A percentile compares a stretch with the other conserved stretches of the same genome.
These are phyloP conservation scores for Cryptus armator DNA, from an alignment of 2,888 invertebrate species.

Conservation along the genomic window DNA sequence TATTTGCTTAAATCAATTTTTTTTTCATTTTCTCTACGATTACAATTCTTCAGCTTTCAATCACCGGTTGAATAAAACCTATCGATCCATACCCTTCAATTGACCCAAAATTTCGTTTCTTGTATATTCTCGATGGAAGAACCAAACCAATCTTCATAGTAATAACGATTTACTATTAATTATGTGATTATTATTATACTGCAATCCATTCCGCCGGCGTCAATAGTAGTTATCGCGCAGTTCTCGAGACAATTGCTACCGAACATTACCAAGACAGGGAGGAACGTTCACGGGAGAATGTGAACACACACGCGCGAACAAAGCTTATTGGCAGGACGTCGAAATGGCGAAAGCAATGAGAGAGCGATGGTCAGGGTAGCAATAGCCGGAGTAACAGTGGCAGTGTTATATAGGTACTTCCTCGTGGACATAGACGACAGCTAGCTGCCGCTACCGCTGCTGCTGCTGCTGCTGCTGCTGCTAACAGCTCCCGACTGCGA, in stretches of 20 bases:
- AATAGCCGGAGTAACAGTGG: slow-evolving; percentile 13
- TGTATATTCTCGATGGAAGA: too few relatives aligned
- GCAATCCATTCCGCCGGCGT: neutral
- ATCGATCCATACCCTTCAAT: too few relatives aligned
- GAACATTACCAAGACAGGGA: neutral
- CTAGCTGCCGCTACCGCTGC: slow-evolving; percentile 52
- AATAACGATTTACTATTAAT: too few relatives aligned
- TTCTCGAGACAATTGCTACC: slow-evolving; percentile 3
- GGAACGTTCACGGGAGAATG: slow-evolving; percentile 25
- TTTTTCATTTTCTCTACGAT: too few relatives aligned
- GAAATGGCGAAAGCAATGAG: slow-evolving; percentile 54
- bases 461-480: slow-evolving; percentile 58
- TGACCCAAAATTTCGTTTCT: too few relatives aligned
- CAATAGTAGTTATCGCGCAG: neutral
- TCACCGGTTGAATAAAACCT: too few relatives aligned
- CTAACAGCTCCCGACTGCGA: slow-evolving; percentile 56
- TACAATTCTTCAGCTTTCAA: too few relatives aligned
- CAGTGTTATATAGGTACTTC: slow-evolving; percentile 24
- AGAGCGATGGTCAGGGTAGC: slow-evolving; percentile 28
- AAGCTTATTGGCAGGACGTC: slow-evolving; percentile 46
- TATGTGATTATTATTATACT: neutral
- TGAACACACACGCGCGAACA: slow-evolving; percentile 15
- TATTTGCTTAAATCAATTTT: too few relatives aligned
- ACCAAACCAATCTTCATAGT: too few relatives aligned
- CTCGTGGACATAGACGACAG: slow-evolving; percentile 54